Evolutionary conservation across 2,797 vertebrate genomes (phyloP).

Genomic region (Merluccius polli): DNA sequence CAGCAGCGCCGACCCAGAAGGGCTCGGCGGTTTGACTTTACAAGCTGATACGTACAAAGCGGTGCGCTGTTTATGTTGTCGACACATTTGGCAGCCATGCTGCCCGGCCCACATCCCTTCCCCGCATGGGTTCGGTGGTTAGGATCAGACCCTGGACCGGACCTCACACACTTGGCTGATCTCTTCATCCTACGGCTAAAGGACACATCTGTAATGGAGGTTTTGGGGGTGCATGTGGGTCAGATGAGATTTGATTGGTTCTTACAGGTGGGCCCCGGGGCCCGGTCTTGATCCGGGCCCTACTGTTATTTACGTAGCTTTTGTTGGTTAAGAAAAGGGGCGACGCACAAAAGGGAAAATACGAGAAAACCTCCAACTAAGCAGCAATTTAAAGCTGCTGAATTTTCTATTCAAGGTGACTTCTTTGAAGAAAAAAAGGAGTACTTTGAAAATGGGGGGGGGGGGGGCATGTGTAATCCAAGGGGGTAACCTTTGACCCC

Average conservation of each 20-base stretch:
- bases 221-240: constrained; percentile 13
- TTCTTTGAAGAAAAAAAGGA: constrained; percentile 10
- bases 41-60: constrained; percentile 29
- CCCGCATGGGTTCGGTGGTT: constrained; percentile 37
- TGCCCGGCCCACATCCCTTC: constrained; percentile 25
- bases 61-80: constrained; percentile 35
- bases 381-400: neutral
- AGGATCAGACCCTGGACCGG: constrained; percentile 28
- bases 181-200: constrained; percentile 49
- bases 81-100: constrained; percentile 19
- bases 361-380: constrained; percentile 6
- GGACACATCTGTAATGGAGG: constrained; percentile 23
- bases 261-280: constrained; percentile 4
- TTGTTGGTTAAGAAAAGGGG: constrained; percentile 23
- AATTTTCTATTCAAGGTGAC: neutral
- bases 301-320: constrained; percentile 40
- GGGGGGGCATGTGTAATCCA: neutral
- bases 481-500: neutral
- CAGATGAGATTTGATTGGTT: neutral
- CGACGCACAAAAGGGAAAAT: constrained; percentile 16
- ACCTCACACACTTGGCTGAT: constrained; percentile 40
- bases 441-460: neutral
- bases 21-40: constrained; percentile 20
- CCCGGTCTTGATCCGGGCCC: constrained; percentile 33
- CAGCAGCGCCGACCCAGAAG: constrained; percentile 7